Conservation (phyloP, 2,888 invertebrate genomes). For the Drosophila buzzatii region DNA sequence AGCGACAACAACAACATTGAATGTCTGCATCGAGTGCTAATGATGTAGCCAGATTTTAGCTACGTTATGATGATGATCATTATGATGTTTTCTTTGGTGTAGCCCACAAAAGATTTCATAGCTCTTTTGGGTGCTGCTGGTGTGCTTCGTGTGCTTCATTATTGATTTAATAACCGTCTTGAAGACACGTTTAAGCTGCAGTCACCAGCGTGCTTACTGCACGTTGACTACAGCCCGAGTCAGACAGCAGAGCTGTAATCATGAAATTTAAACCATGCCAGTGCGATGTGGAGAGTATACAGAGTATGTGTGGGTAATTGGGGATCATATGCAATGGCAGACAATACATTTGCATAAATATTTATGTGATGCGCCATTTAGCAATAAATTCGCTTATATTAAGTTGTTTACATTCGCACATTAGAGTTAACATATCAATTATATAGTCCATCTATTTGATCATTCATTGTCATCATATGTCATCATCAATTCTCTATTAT, state of each 20-base stretch:
- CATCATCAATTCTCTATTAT: no score
- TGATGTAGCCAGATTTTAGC: conserved; percentile 67
- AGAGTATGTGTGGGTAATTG: conserved; percentile 26
- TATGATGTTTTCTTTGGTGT: conserved; percentile 48
- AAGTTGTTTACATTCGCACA: conserved; percentile 30
- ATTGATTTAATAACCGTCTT: conserved; percentile 82
- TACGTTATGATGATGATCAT: conserved; percentile 37
- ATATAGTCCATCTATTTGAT: neutral
- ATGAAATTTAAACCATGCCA: conserved; percentile 31
- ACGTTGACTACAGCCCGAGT: conserved; percentile 20
- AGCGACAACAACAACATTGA: conserved; percentile 14
- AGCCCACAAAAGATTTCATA: conserved; percentile 39
- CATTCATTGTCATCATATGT: no score
- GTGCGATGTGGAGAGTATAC: neutral
- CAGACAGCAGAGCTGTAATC: conserved; percentile 49
- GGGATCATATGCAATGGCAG: conserved; percentile 11
- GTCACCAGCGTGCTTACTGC: conserved; percentile 56
- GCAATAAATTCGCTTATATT: conserved; percentile 51
- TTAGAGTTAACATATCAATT: conserved; percentile 3
- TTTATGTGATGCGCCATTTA: conserved; percentile 26
- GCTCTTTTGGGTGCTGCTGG: conserved; percentile 44
- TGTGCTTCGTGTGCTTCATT: conserved; percentile 83
- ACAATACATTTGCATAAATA: conserved; percentile 8
- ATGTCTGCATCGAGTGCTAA: conserved; percentile 54
- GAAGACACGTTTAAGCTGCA: conserved; percentile 79